These are phyloP conservation scores for Dendropsophus ebraccatus DNA, from an alignment of 2,113 vertebrate genomes.

Conservation along the genomic window DNA sequence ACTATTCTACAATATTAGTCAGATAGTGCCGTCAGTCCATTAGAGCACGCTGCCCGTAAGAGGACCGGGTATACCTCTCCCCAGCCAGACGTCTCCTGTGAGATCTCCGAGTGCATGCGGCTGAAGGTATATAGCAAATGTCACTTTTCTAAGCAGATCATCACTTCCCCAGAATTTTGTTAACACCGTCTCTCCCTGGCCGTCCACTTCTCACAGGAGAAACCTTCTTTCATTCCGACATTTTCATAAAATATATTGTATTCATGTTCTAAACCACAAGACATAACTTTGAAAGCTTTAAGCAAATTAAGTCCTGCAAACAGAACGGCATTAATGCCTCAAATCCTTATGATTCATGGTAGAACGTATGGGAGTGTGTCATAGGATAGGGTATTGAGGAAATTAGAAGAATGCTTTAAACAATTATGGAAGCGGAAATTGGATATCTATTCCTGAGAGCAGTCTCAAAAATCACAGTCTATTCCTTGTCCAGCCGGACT, in stretches of 20 bases:
- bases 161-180: background rate
- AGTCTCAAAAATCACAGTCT: conserved; percentile 52
- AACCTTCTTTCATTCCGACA: background rate
- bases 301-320: conserved; percentile 41
- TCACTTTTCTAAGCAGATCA: background rate
- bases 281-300: conserved; percentile 30
- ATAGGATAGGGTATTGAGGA: conserved; percentile 54
- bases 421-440: conserved; percentile 57
- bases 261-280: conserved; percentile 16
- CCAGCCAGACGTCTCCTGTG: background rate
- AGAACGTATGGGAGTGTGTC: conserved; percentile 49
- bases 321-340: conserved; percentile 30
- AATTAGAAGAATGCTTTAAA: conserved; percentile 58
- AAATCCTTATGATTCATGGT: conserved; percentile 38
- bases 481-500: conserved; percentile 50
- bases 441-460: conserved; percentile 51
- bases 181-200: background rate
- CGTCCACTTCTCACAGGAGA: background rate
- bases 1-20: too few species aligned
- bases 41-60: background rate
- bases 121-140: background rate
- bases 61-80: background rate
- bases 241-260: conserved; percentile 26
- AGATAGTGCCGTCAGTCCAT: background rate
- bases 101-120: background rate